Percentiles rank a stretch among this genome's conserved stretches.
Conservation (phyloP, 1,140 invertebrate species). For the Pseudomyrmex sp. region DNA sequence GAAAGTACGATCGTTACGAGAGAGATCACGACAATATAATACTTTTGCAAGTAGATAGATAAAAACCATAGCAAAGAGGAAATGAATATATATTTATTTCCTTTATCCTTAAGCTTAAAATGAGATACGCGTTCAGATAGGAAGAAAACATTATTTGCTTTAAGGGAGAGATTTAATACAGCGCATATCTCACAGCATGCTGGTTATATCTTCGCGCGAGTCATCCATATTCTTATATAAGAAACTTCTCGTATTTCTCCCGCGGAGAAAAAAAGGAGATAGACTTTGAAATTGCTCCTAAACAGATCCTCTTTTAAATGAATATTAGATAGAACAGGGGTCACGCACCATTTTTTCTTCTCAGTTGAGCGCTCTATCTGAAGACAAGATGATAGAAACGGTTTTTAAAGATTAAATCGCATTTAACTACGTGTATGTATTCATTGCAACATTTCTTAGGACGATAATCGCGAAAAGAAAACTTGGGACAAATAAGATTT, state of each 20-base stretch:
- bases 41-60: background rate
- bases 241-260: background rate
- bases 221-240: background rate
- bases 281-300: background rate
- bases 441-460: no score
- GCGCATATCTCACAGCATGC: constrained; percentile 11
- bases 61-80: background rate
- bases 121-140: background rate
- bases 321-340: background rate
- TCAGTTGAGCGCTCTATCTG: no score
- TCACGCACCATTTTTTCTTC: no score
- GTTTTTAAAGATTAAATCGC: no score
- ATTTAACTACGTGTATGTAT: no score
- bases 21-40: no score
- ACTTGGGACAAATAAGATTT: background rate
- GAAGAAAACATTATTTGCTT: constrained; percentile 63
- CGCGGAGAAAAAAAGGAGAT: background rate
- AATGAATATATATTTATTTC: constrained; percentile 31
- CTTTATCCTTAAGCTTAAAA: background rate
- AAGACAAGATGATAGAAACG: no score
- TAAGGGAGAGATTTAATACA: constrained; percentile 20
- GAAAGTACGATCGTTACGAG: no score
- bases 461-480: no score
- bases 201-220: constrained; percentile 4
- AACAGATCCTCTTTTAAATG: constrained; percentile 22